A percentile compares a stretch with the other conserved stretches of the same genome.
phyloP scores from a whole-genome alignment of 1,140 invertebrate genomes.

The Orussus abietinus region DNA sequence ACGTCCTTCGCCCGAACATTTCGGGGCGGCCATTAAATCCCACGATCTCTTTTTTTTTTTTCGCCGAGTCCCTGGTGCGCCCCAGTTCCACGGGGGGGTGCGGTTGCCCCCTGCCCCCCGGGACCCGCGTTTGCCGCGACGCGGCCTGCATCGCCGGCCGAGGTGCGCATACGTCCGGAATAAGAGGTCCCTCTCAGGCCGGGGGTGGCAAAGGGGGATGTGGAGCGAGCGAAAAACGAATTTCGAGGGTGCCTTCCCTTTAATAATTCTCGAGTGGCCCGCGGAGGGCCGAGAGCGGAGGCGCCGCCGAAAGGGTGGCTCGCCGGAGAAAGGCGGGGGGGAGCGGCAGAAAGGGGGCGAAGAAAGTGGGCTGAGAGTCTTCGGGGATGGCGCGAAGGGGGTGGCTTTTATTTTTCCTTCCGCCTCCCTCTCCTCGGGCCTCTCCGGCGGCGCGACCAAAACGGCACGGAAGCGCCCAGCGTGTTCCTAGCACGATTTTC shows the following conservation, averaged over 20 bases:
- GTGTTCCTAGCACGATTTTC: constrained; percentile 29
- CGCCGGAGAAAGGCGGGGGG: not conserved
- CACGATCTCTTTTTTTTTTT: no score
- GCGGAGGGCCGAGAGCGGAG: constrained; percentile 1
- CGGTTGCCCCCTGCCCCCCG: no score
- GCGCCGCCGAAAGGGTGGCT: constrained; percentile 1
- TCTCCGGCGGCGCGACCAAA: constrained; percentile 15
- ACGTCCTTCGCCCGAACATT: no score
- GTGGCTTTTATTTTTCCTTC: not conserved
- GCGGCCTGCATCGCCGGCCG: no score
- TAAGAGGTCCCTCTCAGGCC: constrained; percentile 1
- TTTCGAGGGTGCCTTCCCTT: constrained; percentile 24
- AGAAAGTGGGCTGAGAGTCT: no score
- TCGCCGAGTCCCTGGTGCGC: no score
- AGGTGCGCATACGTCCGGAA: no score
- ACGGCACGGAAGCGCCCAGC: constrained; percentile 23
- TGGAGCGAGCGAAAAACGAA: constrained; percentile 14
- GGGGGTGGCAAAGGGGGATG: constrained; percentile 12
- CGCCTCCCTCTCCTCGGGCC: constrained; percentile 7
- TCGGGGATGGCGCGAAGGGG: constrained; percentile 1
- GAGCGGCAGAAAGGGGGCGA: constrained; percentile 13
- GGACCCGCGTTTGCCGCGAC: no score
- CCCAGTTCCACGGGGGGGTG: no score
- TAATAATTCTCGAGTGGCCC: constrained; percentile 20
- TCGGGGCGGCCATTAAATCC: no score